Evolutionary conservation across 2,113 vertebrate genomes (phyloP).

Genomic region (Bettongia penicillata): DNA sequence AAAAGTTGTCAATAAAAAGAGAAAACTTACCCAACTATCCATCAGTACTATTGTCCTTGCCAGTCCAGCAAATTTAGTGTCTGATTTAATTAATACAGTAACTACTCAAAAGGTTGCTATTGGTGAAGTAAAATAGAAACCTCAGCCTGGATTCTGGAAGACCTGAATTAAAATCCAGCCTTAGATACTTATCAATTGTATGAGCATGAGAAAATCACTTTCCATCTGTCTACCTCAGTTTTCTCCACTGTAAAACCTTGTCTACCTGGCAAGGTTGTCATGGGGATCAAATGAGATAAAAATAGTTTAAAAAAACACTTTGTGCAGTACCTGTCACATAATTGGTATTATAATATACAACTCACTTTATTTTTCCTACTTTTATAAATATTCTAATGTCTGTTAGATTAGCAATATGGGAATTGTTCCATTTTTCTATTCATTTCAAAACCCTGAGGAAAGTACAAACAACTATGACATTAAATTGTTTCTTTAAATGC

Average conservation of each 20-base stretch:
- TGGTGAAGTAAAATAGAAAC: background rate
- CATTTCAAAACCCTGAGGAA: background rate
- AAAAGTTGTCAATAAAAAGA: background rate
- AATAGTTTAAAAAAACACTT: background rate
- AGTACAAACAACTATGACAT: background rate
- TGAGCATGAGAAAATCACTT: background rate
- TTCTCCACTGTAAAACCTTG: background rate
- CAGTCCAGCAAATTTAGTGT: background rate
- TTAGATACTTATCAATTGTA: background rate
- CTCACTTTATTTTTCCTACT: background rate
- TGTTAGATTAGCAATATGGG: background rate
- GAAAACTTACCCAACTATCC: background rate
- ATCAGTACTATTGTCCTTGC: background rate
- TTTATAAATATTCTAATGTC: background rate
- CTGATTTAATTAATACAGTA: background rate
- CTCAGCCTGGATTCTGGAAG: background rate
- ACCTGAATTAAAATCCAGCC: background rate
- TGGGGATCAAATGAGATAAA: background rate
- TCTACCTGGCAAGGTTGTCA: background rate
- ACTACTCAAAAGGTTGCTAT: background rate
- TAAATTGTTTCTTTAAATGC: background rate
- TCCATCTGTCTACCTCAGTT: background rate
- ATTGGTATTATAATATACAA: background rate
- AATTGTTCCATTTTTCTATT: background rate
- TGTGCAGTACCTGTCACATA: accelerated